Percentiles rank a stretch among this genome's conserved stretches.
These are phyloP conservation scores for Papilio helenus DNA, from an alignment of 1,140 invertebrate species.

Conservation along the genomic window DNA sequence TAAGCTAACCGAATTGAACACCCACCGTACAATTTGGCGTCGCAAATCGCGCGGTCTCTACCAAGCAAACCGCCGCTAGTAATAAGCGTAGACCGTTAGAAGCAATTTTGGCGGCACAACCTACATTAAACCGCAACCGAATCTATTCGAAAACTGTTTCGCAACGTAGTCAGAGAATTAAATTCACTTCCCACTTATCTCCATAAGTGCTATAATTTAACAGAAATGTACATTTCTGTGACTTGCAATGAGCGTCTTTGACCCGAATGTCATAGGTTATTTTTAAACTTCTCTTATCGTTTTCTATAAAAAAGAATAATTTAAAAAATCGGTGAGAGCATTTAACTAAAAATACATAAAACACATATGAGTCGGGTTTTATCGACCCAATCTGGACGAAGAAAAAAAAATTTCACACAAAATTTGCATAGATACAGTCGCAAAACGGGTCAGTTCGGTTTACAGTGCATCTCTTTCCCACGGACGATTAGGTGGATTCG, in stretches of 20 bases:
- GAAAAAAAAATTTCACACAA: conserved; percentile 43
- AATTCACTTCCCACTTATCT: background rate
- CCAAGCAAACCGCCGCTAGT: conserved; percentile 20
- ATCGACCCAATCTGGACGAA: conserved; percentile 51
- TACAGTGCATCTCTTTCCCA: conserved; percentile 58
- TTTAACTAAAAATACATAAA: conserved; percentile 30
- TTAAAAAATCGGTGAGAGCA: conserved; percentile 24
- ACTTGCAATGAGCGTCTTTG: background rate
- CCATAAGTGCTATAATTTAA: background rate
- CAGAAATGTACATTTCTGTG: background rate
- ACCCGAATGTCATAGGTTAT: background rate
- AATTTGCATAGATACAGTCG: conserved; percentile 59
- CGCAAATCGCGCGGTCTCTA: background rate
- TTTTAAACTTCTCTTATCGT: background rate
- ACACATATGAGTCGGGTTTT: conserved; percentile 56
- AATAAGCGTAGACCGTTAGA: conserved; percentile 36
- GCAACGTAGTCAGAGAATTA: background rate
- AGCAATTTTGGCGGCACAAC: conserved; percentile 35
- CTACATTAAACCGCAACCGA: conserved; percentile 30
- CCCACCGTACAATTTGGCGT: conserved; percentile 19
- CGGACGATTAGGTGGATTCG: conserved; percentile 42
- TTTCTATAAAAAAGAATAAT: background rate
- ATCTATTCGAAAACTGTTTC: conserved; percentile 13
- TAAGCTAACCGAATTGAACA: background rate
- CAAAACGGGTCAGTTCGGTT: conserved; percentile 67